Percentiles rank a stretch among this genome's conserved stretches.
These are phyloP conservation scores for Aporrectodea caliginosa DNA, from an alignment of 1,140 invertebrate species.

Conservation along the genomic window DNA sequence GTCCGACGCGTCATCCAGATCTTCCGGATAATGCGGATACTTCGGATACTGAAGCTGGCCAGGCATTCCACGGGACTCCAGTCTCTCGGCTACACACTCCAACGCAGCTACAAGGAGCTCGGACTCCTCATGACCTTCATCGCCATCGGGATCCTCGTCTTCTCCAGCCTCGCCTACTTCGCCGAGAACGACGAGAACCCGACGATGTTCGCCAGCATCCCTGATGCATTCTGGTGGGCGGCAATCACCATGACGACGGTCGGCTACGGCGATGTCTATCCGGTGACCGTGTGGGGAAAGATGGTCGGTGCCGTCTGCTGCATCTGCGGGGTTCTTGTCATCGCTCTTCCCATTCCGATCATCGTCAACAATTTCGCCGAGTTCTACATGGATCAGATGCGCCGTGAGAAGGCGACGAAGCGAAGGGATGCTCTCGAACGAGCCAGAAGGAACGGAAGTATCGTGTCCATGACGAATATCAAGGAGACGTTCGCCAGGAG, in stretches of 20 bases:
- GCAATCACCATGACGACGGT: conserved; percentile 96
- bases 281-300: conserved; percentile 51
- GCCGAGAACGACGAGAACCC: conserved; percentile 75
- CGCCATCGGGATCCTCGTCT: conserved; percentile 98
- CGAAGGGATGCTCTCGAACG: conserved; percentile 79
- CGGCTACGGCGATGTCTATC: conserved; percentile 69
- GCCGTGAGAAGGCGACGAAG: conserved; percentile 95
- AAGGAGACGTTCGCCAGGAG: not conserved
- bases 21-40: conserved; percentile 98
- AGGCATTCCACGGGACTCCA: conserved; percentile 97
- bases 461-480: conserved; percentile 2
- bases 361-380: conserved; percentile 64
- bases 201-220: conserved; percentile 47
- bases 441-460: conserved; percentile 87
- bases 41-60: conserved; percentile 96
- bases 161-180: conserved; percentile 97
- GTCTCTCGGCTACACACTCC: conserved; percentile 94
- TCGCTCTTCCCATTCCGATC: conserved; percentile 92
- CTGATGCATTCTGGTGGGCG: conserved; percentile 68
- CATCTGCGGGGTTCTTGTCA: conserved; percentile 99
- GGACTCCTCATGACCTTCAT: conserved; percentile 98
- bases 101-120: conserved; percentile 98
- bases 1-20: conserved; percentile 79
- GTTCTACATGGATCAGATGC: conserved; percentile 99
- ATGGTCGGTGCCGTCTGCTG: conserved; percentile 66